Conservation (phyloP, 2,797 vertebrate species). For the Diplodus puntazzo region DNA sequence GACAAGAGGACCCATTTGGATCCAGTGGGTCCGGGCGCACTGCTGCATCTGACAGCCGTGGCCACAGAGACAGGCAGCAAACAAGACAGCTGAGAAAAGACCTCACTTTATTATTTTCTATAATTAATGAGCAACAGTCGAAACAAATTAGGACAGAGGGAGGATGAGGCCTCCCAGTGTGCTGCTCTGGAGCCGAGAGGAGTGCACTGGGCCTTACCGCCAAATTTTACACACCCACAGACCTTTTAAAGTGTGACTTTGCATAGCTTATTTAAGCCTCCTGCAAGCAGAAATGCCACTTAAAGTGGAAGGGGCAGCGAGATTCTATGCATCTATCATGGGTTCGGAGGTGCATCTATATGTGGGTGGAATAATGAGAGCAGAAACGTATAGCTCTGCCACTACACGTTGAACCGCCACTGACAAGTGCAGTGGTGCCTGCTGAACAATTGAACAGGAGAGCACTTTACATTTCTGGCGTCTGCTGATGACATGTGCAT, state of each 20-base stretch:
- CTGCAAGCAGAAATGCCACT: constrained; percentile 76
- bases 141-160: constrained; percentile 82
- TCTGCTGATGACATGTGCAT: constrained; percentile 74
- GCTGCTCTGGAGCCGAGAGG: constrained; percentile 62
- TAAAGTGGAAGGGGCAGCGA: constrained; percentile 55
- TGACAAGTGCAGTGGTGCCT: constrained; percentile 70
- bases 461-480: constrained; percentile 69
- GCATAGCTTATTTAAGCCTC: constrained; percentile 80
- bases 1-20: constrained; percentile 60
- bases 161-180: constrained; percentile 75
- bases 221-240: constrained; percentile 80
- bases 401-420: constrained; percentile 62
- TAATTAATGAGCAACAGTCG: constrained; percentile 86
- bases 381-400: constrained; percentile 65
- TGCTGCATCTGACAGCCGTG: constrained; percentile 75
- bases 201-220: constrained; percentile 63
- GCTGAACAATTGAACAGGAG: constrained; percentile 73
- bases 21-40: constrained; percentile 52
- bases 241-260: constrained; percentile 80
- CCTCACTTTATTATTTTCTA: constrained; percentile 88
- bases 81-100: constrained; percentile 85
- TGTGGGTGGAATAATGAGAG: constrained; percentile 77
- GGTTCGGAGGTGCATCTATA: constrained; percentile 64
- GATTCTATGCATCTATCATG: constrained; percentile 52
- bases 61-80: constrained; percentile 74